A percentile compares a stretch with the other conserved stretches of the same genome.
Conservation (phyloP, 2,797 vertebrate species). For the Danio tinwini region DNA sequence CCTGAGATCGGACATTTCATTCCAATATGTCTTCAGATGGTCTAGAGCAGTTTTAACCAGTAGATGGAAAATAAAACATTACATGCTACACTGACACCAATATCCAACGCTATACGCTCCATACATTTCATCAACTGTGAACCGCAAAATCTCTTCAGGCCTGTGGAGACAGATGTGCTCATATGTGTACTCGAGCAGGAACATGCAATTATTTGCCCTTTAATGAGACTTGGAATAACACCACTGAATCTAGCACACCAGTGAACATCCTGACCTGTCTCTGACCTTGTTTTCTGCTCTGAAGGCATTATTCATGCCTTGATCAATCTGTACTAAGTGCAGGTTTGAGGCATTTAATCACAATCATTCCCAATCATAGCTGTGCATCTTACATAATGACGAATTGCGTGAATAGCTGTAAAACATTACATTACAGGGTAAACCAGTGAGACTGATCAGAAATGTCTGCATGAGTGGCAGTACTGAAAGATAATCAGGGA, state of each 20-base stretch:
- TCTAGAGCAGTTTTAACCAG: background rate
- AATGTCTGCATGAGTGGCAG: slow-evolving; percentile 38
- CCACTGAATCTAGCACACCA: background rate
- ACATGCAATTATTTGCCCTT: background rate
- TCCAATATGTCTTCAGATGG: background rate
- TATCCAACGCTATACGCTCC: slow-evolving; percentile 18
- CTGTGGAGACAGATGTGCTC: background rate
- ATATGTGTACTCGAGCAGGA: background rate
- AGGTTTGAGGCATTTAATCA: slow-evolving; percentile 50
- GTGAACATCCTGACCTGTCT: slow-evolving; percentile 13
- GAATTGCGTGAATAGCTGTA: slow-evolving; percentile 24
- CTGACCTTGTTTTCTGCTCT: slow-evolving; percentile 34
- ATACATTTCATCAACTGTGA: slow-evolving; percentile 22
- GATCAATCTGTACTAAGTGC: slow-evolving; percentile 50
- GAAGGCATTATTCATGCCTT: slow-evolving; percentile 43
- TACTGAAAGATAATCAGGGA: slow-evolving; percentile 49
- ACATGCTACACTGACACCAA: slow-evolving; percentile 27
- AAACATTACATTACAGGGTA: slow-evolving; percentile 36
- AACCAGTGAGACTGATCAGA: slow-evolving; percentile 36
- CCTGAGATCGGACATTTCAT: no score
- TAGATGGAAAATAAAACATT: background rate
- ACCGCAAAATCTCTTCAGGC: slow-evolving; percentile 12
- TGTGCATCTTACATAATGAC: slow-evolving; percentile 40
- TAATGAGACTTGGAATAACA: slow-evolving; percentile 4
- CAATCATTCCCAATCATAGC: slow-evolving; percentile 47